These are phyloP conservation scores for Pissodes strobi DNA, from an alignment of 1,140 invertebrate genomes.

Conservation along the genomic window DNA sequence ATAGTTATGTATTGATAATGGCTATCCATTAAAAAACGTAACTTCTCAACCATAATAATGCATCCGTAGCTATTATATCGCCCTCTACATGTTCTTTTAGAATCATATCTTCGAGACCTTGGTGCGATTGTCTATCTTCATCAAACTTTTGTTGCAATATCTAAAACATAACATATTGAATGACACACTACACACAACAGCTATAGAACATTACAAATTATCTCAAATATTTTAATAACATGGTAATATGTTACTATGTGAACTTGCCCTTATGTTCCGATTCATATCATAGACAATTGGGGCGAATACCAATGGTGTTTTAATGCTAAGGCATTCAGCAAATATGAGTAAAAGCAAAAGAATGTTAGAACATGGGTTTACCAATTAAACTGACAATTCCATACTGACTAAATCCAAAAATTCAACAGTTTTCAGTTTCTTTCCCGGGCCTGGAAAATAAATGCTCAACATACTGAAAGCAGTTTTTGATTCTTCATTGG, in stretches of 20 bases:
- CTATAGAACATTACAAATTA: no score
- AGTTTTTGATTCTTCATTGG: slow-evolving; percentile 28
- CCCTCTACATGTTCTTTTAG: slow-evolving; percentile 60
- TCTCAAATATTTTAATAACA: no score
- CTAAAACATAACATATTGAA: no score
- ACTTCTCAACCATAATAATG: slow-evolving; percentile 72
- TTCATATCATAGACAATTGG: slow-evolving; percentile 75
- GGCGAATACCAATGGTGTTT: no score
- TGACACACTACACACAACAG: no score
- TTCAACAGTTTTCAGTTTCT: slow-evolving; percentile 64
- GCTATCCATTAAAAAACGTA: no score
- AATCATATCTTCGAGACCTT: slow-evolving; percentile 70
- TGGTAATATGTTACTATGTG: no score
- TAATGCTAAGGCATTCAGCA: no score
- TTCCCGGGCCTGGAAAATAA: slow-evolving; percentile 39
- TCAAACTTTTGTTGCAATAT: slow-evolving; percentile 66
- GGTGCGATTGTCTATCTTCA: slow-evolving; percentile 59
- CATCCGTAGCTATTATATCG: slow-evolving; percentile 61
- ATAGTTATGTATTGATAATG: no score
- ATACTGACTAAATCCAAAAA: slow-evolving; percentile 66
- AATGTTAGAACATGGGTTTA: slow-evolving; percentile 46
- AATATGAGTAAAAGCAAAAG: slow-evolving; percentile 59
- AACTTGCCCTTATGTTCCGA: slow-evolving; percentile 72
- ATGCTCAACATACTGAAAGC: slow-evolving; percentile 18
- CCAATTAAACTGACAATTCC: slow-evolving; percentile 66